Evolutionary conservation across 1,140 invertebrate species (phyloP).

Genomic region (Ostrea edulis): DNA sequence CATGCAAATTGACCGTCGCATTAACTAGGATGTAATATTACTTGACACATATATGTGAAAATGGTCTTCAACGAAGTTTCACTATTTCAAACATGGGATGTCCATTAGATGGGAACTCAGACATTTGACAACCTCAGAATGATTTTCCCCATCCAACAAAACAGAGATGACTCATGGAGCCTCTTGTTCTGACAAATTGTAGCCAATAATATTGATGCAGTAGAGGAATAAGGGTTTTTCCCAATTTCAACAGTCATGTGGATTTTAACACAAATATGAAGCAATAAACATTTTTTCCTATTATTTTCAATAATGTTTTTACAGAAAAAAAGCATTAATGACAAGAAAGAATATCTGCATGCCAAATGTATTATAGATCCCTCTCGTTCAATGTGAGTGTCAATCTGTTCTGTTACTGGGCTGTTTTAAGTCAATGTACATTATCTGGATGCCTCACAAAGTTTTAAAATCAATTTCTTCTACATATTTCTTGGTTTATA

Average conservation of each 20-base stretch:
- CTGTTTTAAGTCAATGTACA: background rate
- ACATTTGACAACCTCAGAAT: background rate
- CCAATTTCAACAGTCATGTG: slow-evolving; percentile 4
- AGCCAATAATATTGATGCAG: background rate
- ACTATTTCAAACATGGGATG: slow-evolving; percentile 2
- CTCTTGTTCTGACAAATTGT: slow-evolving; percentile 12
- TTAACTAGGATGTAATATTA: slow-evolving; percentile 5
- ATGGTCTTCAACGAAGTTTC: background rate
- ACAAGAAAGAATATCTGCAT: background rate
- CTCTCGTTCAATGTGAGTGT: background rate
- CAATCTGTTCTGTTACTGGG: background rate
- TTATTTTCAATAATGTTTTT: background rate
- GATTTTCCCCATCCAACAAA: background rate
- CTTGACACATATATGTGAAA: background rate
- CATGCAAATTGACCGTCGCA: background rate
- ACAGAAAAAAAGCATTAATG: background rate
- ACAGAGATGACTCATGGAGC: background rate
- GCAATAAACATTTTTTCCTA: background rate
- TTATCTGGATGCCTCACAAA: background rate
- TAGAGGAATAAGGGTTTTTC: background rate
- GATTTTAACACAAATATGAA: background rate
- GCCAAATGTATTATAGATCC: background rate
- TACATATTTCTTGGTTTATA: background rate
- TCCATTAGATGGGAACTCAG: background rate
- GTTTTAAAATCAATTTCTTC: background rate